A percentile compares a stretch with the other conserved stretches of the same genome.
These are phyloP conservation scores for Aplodontia rufa DNA, from an alignment of 2,113 vertebrate species.

Conservation along the genomic window DNA sequence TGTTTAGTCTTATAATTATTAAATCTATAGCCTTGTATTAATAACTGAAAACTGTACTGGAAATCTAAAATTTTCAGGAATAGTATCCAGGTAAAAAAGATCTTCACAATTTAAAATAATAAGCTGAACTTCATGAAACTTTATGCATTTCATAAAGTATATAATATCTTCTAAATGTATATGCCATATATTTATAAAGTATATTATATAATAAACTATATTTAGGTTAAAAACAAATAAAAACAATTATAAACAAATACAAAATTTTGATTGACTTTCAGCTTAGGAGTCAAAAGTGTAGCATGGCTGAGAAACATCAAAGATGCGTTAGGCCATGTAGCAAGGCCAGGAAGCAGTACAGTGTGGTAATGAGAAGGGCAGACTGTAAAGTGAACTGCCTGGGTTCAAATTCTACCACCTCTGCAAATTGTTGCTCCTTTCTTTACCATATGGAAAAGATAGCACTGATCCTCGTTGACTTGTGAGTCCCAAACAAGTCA, in stretches of 20 bases:
- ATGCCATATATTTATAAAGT: neutral
- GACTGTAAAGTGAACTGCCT: neutral
- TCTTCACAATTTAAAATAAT: neutral
- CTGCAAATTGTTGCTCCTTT: neutral
- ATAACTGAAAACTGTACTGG: neutral
- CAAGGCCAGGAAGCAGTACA: neutral
- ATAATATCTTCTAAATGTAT: neutral
- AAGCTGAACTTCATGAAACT: neutral
- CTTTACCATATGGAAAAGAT: neutral
- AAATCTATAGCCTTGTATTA: neutral
- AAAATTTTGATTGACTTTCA: neutral
- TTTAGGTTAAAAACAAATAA: constrained; percentile 1
- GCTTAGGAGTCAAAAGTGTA: neutral
- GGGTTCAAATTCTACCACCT: neutral
- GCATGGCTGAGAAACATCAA: neutral
- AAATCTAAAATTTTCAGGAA: neutral
- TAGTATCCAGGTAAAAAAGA: neutral
- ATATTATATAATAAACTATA: neutral
- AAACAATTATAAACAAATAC: constrained; percentile 5
- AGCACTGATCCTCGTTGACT: neutral
- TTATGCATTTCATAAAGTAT: neutral
- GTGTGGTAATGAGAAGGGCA: neutral
- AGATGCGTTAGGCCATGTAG: neutral
- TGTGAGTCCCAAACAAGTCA: neutral
- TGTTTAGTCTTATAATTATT: constrained; percentile 11